Evolutionary conservation across 2,113 vertebrate genomes (phyloP), one percentile per base, ranked within the genome.

Genomic region (Ctenomys sociabilis): DNA sequence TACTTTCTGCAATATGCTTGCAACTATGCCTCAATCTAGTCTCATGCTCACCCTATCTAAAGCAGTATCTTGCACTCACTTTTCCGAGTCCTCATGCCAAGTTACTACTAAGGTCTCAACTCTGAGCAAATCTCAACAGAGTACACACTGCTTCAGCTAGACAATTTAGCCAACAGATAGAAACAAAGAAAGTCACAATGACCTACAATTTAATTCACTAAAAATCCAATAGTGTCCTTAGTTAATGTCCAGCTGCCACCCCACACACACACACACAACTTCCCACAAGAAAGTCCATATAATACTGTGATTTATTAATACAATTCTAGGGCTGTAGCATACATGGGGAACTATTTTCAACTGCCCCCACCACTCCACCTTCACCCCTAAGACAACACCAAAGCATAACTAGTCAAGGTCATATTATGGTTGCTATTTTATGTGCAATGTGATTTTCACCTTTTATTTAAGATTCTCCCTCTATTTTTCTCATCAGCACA

Each of bases 61-160:
- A 72, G 73, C 66, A 94, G 17, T 49, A 96, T 91, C 59, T 92
- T 92, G 9, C 24, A 95, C 40, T 40, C 92, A 92, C 77, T 94
- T 95, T 94, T 95, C 91, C 95, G 85, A 96, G 82, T 82, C 95
- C 82, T 66, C 84, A 87, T 80, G 95, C 95, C 90, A 97, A 96
- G 64, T 95, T 94, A 94, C 81, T 96, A 90, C 73, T 77, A 92
- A 91, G 32, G 90, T 72, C 92, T 94, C 82, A 59, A 85, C 64
- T 94, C 59, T 78, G 91, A 93, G 40, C 61, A 97, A 96, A 92
- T 78, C 43, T 66, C 70, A 92, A 80, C 2, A 90, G 54, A 64
- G 57, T 92, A 92, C 93, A 85, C 40, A 85, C 90, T 96, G 95
- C 68, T 75, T 73, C 57, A 30, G 73, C 40, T 40, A 89, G 43